Evolutionary conservation across 2,888 invertebrate genomes (phyloP), one percentile per base, ranked within the genome.

Genomic region (Drosophila borborema): DNA sequence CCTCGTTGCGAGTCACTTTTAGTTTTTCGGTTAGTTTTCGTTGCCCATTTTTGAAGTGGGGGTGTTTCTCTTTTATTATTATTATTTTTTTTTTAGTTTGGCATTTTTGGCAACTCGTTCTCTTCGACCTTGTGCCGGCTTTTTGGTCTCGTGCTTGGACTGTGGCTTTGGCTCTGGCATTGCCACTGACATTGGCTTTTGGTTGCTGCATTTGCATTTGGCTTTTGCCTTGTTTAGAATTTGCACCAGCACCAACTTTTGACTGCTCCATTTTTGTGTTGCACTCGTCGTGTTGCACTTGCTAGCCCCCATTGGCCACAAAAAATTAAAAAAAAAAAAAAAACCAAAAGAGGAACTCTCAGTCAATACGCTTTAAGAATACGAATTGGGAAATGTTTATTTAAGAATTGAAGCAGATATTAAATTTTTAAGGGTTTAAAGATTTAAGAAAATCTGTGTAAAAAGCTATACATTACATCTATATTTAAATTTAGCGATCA

Each of bases 11-110:
- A 77, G 74, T 82, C 86, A 87, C 86, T 85, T 85, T 86, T 86
- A 86, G 85, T 85, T 87, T 85, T 86, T 80, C 77, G 83, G 88
- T 72, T 85, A 85, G 85, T 86, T 86, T 86, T 88, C 70, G 62
- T 60, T 77, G 69, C 67, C 77, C 77, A 79, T 65, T 77, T 69
- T 60, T 70, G 74, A 56, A 48, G 23, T 72, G 79, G 72, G 75
- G 77, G 71, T 34, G 79, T 64, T 75, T 74, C 36, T 31, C 28
- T 55, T 41, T 55, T 54, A 23, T 54, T 18, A n/a, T 34, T 18
- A 10, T 38, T 8, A 7, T 3, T 38, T 53, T 40, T 54, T 40
- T 53, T 9, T 38, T 51, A 34, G 10, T 6, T 20, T 14, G 40
- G 28, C 31, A 40, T 55, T 41, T 77, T 74, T 54, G 48, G 36